Evolutionary conservation across 2,797 vertebrate species (phyloP).

Genomic region (Chiloscyllium punctatum): DNA sequence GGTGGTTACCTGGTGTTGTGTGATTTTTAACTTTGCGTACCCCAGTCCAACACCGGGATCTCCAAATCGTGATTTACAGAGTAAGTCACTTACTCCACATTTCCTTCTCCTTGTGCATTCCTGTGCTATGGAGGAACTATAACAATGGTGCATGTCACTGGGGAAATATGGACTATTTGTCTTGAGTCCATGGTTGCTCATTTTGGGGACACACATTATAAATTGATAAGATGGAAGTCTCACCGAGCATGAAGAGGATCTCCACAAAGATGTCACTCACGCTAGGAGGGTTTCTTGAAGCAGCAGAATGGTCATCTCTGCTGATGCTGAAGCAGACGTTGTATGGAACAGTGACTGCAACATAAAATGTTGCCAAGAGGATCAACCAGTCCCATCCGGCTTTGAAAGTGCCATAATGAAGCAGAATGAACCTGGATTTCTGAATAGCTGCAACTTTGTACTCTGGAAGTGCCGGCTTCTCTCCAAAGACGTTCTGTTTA

Average conservation of each 20-base stretch:
- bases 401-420: constrained; percentile 68
- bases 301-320: constrained; percentile 54
- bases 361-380: constrained; percentile 66
- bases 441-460: constrained; percentile 67
- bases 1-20: too few relatives aligned
- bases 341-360: constrained; percentile 65
- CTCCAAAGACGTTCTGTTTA: constrained; percentile 61
- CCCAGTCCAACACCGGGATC: too few relatives aligned
- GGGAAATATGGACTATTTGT: not conserved
- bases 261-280: constrained; percentile 68
- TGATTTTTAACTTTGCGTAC: too few relatives aligned
- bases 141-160: not conserved
- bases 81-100: not conserved
- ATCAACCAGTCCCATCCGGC: constrained; percentile 72
- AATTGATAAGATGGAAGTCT: constrained; percentile 38
- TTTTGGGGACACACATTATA: not conserved
- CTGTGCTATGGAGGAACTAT: not conserved
- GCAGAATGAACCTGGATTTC: constrained; percentile 64
- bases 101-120: not conserved
- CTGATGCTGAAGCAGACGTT: constrained; percentile 63
- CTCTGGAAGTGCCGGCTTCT: constrained; percentile 63
- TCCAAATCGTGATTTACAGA: too few relatives aligned
- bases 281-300: constrained; percentile 58
- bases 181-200: too few relatives aligned
- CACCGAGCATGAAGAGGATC: constrained; percentile 68